A percentile compares a stretch with the other conserved stretches of the same genome.
Conservation (phyloP, 2,113 vertebrate genomes). For the Sinocyclocheilus grahami region DNA sequence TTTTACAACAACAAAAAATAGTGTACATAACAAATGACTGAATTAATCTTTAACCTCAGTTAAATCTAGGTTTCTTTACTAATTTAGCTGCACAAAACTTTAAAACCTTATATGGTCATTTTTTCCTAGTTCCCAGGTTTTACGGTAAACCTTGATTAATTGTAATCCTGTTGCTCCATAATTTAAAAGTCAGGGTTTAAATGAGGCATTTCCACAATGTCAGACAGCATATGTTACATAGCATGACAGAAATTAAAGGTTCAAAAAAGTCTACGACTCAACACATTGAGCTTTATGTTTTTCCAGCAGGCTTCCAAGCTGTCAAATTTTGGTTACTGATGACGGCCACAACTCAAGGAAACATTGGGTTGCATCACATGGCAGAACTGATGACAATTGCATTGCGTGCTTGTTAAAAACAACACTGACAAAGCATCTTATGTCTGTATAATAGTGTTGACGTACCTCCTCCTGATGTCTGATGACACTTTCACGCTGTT, state of each 20-base stretch:
- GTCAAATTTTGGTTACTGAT: not conserved
- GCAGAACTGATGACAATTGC: not conserved
- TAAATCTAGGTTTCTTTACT: not conserved
- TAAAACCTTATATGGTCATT: not conserved
- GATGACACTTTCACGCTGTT: slow-evolving; percentile 85
- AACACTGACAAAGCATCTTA: not conserved
- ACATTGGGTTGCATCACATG: not conserved
- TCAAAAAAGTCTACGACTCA: not conserved
- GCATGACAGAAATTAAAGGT: not conserved
- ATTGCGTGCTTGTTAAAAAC: not conserved
- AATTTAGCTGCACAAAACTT: not conserved
- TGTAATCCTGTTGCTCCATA: not conserved
- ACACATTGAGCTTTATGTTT: not conserved
- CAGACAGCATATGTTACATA: not conserved
- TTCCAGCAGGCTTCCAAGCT: slow-evolving; percentile 3
- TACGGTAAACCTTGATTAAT: not conserved
- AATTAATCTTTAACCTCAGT: not conserved
- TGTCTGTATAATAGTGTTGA: not conserved
- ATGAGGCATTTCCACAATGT: not conserved
- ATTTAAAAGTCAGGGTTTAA: not conserved
- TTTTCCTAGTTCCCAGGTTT: not conserved
- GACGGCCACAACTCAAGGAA: not conserved
- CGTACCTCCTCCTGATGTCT: slow-evolving; percentile 84
- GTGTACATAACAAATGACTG: not conserved
- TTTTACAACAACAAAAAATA: not conserved